Conservation (phyloP, 1,140 invertebrate species). For the Drosophila nigrodunni region DNA sequence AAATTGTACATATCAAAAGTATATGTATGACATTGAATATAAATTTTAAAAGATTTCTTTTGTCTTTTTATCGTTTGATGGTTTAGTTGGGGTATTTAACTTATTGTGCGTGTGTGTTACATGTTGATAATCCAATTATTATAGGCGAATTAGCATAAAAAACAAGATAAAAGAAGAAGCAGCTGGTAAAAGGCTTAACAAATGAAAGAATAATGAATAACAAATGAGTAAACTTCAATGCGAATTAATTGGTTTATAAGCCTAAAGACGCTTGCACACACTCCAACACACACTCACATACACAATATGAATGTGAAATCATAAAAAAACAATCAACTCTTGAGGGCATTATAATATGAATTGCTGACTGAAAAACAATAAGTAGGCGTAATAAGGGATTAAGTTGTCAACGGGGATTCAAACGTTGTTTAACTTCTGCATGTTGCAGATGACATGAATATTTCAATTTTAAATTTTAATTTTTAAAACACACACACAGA, state of each 20-base stretch:
- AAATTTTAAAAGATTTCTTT: slow-evolving; percentile 4
- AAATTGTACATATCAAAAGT: slow-evolving; percentile 3
- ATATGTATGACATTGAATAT: slow-evolving; percentile 56
- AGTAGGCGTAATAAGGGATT: slow-evolving; percentile 45
- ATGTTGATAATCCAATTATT: slow-evolving; percentile 14
- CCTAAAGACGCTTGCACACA: slow-evolving; percentile 23
- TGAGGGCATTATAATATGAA: slow-evolving; percentile 17
- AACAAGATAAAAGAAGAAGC: neutral
- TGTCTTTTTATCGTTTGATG: slow-evolving; percentile 2
- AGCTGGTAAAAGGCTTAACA: neutral
- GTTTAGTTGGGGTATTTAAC: neutral
- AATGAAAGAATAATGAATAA: slow-evolving; percentile 21
- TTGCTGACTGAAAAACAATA: slow-evolving; percentile 14
- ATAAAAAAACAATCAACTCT: slow-evolving; percentile 35
- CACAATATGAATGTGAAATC: slow-evolving; percentile 23
- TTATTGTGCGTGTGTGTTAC: neutral
- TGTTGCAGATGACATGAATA: slow-evolving; percentile 48
- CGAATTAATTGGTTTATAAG: slow-evolving; percentile 37
- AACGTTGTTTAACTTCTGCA: slow-evolving; percentile 30
- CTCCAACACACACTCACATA: neutral
- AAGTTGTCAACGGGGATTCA: slow-evolving; percentile 46
- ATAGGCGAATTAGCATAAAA: neutral
- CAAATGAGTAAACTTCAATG: slow-evolving; percentile 27
- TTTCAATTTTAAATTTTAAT: slow-evolving; percentile 39
- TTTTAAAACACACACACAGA: slow-evolving; percentile 1